Percentiles rank a stretch among this genome's conserved stretches.
Evolutionary conservation across 2,888 invertebrate species (phyloP).

Genomic region (Agrotis exclamationis): DNA sequence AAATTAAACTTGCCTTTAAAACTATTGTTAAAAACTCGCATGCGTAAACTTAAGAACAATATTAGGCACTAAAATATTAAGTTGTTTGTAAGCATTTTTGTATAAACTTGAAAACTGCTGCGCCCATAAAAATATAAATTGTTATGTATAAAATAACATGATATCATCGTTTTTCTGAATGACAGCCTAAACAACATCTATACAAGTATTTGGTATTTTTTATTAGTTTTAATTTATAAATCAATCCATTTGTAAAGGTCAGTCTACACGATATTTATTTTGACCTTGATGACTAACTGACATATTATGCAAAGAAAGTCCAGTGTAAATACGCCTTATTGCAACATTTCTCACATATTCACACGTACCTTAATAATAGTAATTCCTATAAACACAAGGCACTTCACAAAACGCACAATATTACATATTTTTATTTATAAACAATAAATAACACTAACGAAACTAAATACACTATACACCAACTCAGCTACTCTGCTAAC

Average conservation of each 20-base stretch:
- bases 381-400: slow-evolving; percentile 58
- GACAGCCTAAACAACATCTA: not conserved
- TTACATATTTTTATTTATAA: slow-evolving; percentile 67
- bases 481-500: slow-evolving; percentile 77
- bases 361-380: slow-evolving; percentile 59
- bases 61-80: slow-evolving; percentile 3
- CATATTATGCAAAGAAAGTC: slow-evolving; percentile 82
- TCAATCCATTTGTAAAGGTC: slow-evolving; percentile 57
- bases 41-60: slow-evolving; percentile 26
- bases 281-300: slow-evolving; percentile 85
- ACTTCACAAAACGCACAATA: slow-evolving; percentile 62
- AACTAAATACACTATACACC: slow-evolving; percentile 78
- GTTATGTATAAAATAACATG: slow-evolving; percentile 10
- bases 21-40: not conserved
- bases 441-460: slow-evolving; percentile 67
- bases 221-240: slow-evolving; percentile 21
- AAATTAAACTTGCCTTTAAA: slow-evolving; percentile 5
- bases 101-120: slow-evolving; percentile 35
- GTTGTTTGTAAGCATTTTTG: slow-evolving; percentile 5
- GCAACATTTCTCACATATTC: slow-evolving; percentile 67
- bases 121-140: slow-evolving; percentile 1
- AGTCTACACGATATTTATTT: slow-evolving; percentile 57
- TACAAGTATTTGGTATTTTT: not conserved
- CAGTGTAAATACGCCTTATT: slow-evolving; percentile 74
- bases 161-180: slow-evolving; percentile 29